Conservation (phyloP, 2,113 vertebrate genomes). For the Amazona vittata region DNA sequence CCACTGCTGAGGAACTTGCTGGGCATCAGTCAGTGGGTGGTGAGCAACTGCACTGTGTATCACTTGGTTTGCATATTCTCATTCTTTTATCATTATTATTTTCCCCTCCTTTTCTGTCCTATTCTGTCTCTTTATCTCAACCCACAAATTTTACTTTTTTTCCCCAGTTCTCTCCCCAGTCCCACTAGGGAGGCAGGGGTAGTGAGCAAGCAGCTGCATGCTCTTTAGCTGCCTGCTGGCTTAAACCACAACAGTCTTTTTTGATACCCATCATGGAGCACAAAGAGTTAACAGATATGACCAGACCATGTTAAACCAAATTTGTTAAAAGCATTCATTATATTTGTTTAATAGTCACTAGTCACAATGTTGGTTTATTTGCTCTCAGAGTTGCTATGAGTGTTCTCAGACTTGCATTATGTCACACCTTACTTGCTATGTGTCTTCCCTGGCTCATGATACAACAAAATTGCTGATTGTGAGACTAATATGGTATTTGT, state of each 20-base stretch:
- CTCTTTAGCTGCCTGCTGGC: background rate
- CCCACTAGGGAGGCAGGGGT: background rate
- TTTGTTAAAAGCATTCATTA: background rate
- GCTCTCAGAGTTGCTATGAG: fast-evolving
- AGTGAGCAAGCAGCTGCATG: background rate
- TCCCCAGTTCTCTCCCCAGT: background rate
- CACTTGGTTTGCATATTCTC: background rate
- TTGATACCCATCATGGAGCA: background rate
- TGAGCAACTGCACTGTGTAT: background rate
- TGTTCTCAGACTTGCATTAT: background rate
- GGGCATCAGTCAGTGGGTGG: background rate
- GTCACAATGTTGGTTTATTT: background rate
- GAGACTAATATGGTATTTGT: fast-evolving
- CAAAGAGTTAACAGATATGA: background rate
- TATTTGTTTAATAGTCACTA: background rate
- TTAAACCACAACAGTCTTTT: background rate
- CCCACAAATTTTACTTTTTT: background rate
- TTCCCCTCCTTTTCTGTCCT: background rate
- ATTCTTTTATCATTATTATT: background rate
- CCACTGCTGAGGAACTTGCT: background rate
- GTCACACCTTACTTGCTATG: background rate
- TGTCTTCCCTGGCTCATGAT: background rate
- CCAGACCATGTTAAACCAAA: background rate
- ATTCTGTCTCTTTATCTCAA: background rate
- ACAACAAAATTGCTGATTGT: fast-evolving